Evolutionary conservation across 2,797 vertebrate genomes (phyloP).

Genomic region (Enteromius anoplus): DNA sequence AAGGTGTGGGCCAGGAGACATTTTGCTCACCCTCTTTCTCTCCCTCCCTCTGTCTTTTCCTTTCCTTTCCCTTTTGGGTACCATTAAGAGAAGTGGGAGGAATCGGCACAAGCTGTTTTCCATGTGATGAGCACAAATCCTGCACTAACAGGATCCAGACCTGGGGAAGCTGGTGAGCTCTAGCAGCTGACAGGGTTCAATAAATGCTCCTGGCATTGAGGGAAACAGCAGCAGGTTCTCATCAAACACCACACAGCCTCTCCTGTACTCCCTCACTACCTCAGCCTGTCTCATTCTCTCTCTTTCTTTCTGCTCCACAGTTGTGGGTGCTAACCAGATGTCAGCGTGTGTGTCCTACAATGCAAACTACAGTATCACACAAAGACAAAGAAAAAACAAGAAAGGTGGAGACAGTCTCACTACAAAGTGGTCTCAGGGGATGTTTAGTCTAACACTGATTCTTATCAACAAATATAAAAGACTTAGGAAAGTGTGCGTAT

Average conservation of each 20-base stretch:
- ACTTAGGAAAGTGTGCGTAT: too few species aligned
- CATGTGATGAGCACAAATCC: conserved; percentile 79
- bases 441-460: not conserved
- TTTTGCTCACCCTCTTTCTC: conserved; percentile 43
- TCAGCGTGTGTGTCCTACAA: conserved; percentile 37
- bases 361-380: conserved; percentile 18
- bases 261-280: not conserved
- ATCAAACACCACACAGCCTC: conserved; percentile 54
- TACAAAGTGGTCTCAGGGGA: conserved; percentile 1
- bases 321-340: conserved; percentile 50
- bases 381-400: conserved; percentile 20
- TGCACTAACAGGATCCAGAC: conserved; percentile 79
- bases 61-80: conserved; percentile 61
- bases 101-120: conserved; percentile 74
- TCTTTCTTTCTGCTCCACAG: conserved; percentile 33
- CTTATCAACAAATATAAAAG: not conserved
- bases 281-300: conserved; percentile 33
- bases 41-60: conserved; percentile 36
- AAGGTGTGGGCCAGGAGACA: conserved; percentile 77
- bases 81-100: conserved; percentile 66
- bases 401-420: not conserved
- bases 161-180: conserved; percentile 70
- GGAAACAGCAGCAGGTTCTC: conserved; percentile 61
- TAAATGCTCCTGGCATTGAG: conserved; percentile 68
- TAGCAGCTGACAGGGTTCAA: conserved; percentile 83